phyloP scores from a whole-genome alignment of 2,797 vertebrate species.

The Odontamblyopus lacepedii region DNA sequence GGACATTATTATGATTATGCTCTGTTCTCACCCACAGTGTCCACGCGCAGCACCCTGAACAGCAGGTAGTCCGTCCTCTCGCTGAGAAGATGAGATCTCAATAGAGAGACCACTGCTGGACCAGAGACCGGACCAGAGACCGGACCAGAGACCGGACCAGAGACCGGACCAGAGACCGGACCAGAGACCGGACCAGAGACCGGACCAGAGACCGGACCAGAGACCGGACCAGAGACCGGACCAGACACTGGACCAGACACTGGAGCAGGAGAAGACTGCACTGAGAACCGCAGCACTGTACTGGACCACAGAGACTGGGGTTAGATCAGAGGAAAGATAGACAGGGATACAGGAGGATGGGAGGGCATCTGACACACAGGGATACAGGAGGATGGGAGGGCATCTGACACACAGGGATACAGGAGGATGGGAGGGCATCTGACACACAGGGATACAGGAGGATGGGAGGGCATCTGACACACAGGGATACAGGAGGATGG shows the following conservation, averaged over 20 bases:
- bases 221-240: constrained; percentile 65
- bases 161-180: background rate
- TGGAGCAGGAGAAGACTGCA: background rate
- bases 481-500: background rate
- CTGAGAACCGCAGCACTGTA: background rate
- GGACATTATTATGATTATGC: no score
- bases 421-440: background rate
- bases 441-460: background rate
- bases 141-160: constrained; percentile 44
- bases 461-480: background rate
- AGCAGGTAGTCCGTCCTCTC: constrained; percentile 86
- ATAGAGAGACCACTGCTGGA: constrained; percentile 72
- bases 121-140: constrained; percentile 80
- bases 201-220: constrained; percentile 76
- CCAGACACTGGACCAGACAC: background rate
- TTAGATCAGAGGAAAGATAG: background rate
- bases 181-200: constrained; percentile 43
- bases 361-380: background rate
- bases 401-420: background rate
- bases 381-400: background rate
- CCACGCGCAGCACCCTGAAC: constrained; percentile 87
- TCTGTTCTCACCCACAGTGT: constrained; percentile 82
- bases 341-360: background rate
- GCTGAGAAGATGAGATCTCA: constrained; percentile 82
- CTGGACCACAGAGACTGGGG: background rate